Evolutionary conservation across 2,888 invertebrate genomes (phyloP).

Genomic region (Parnassius smintheus): DNA sequence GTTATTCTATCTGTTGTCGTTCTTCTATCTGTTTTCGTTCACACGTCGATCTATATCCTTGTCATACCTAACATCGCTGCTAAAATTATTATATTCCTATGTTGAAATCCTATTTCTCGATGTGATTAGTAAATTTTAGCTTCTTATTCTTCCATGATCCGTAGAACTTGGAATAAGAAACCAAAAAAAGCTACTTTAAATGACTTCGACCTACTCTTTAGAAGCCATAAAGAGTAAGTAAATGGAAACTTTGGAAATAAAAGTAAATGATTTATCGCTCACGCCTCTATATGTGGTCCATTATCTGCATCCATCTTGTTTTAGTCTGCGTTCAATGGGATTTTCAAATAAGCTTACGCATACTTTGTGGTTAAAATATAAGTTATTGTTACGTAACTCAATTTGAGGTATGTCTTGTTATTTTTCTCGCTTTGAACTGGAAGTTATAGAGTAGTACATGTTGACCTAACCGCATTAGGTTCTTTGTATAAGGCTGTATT

Average conservation of each 20-base stretch:
- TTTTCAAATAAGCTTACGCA: not conserved
- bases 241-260: conserved; percentile 12
- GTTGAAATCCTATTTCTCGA: too few relatives aligned
- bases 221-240: conserved; percentile 14
- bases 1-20: too few relatives aligned
- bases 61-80: too few relatives aligned
- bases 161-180: too few relatives aligned
- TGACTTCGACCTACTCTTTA: conserved; percentile 1
- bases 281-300: not conserved
- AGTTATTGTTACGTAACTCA: conserved; percentile 1
- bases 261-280: conserved; percentile 6
- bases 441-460: not conserved
- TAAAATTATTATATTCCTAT: too few relatives aligned
- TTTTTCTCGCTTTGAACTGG: not conserved
- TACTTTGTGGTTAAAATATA: not conserved
- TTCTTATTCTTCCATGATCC: too few relatives aligned
- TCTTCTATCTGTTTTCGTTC: too few relatives aligned
- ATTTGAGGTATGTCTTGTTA: not conserved
- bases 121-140: too few relatives aligned
- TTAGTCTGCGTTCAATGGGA: not conserved
- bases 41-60: too few relatives aligned
- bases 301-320: conserved; percentile 1
- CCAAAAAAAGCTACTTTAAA: not conserved
- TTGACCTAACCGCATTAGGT: too few relatives aligned
- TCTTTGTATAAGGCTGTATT: too few relatives aligned